Evolutionary conservation across 2,113 vertebrate species (phyloP), one percentile per base, ranked within the genome.

Genomic region (Planiliza haematocheilus): DNA sequence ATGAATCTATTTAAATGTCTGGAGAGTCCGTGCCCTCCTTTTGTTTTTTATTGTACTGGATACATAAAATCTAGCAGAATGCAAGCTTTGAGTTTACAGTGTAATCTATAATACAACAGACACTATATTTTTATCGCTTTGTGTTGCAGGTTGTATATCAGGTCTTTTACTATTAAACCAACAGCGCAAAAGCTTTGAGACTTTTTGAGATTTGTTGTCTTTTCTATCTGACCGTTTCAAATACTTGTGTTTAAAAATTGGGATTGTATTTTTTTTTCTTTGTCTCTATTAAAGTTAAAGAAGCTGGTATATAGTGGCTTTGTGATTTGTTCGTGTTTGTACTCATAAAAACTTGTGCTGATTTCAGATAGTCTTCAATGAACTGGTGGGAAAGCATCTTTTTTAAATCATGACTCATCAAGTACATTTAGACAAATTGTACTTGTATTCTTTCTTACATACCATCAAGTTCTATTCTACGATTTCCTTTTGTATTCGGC

Each of bases 111-210:
- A 62, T 38, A 73, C 72, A 8, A 75, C 67, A 69, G 72, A 86
- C 71, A 60, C 73, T 83, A 71, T 89, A 81, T 91, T 89, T 89
- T 81, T 86, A 82, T 81, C 10, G 57, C 81, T 74, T 89, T 89
- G 56, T 84, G 86, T 90, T 90, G 86, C 87, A 87, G 84, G 80
- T 84, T 86, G 82, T 85, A 80, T 77, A 84, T 84, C 86, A 83
- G 88, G 87, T 88, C 76, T 82, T 85, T 86, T 80, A 87, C 74
- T 69, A 87, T 81, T 66, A 81, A 88, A 86, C 66, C 79, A 83
- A 87, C 73, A 67, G 58, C 55, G 62, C 79, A 58, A 84, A 77
- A 58, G 55, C 62, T 74, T 79, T 69, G 72, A 66, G 68, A 77
- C 61, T 61, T 88, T 79, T 64, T 30, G 1, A 66, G 42, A 73